Conservation (phyloP, 2,797 vertebrate species). For the Peromyscus eremicus region DNA sequence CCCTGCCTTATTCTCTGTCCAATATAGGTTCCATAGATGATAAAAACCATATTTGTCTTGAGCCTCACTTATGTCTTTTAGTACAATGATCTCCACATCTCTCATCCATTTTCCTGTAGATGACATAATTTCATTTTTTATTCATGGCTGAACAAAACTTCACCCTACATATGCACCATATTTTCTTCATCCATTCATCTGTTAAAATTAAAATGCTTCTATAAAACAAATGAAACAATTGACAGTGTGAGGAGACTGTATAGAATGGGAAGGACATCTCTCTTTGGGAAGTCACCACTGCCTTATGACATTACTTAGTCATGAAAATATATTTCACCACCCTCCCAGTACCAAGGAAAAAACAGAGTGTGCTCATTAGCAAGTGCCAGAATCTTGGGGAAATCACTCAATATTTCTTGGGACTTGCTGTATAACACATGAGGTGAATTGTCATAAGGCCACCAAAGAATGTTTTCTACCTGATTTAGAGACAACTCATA, state of each 20-base stretch:
- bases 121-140: neutral
- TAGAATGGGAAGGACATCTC: neutral
- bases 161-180: neutral
- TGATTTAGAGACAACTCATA: neutral
- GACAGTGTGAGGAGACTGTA: neutral
- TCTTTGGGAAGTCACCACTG: neutral
- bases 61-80: neutral
- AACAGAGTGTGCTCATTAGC: fast-evolving
- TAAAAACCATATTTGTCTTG: neutral
- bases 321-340: no score
- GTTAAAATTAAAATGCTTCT: neutral
- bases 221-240: neutral
- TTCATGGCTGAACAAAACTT: neutral
- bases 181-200: neutral
- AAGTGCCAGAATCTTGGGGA: neutral
- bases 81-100: neutral
- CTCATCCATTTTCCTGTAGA: neutral
- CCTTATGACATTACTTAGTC: neutral
- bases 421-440: no score
- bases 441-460: neutral
- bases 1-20: neutral
- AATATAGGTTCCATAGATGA: neutral
- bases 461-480: neutral
- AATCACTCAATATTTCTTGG: neutral
- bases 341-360: neutral